Percentiles rank a stretch among this genome's conserved stretches.
These are phyloP conservation scores for Tenthredo mesomela DNA, from an alignment of 2,888 invertebrate species.

Conservation along the genomic window DNA sequence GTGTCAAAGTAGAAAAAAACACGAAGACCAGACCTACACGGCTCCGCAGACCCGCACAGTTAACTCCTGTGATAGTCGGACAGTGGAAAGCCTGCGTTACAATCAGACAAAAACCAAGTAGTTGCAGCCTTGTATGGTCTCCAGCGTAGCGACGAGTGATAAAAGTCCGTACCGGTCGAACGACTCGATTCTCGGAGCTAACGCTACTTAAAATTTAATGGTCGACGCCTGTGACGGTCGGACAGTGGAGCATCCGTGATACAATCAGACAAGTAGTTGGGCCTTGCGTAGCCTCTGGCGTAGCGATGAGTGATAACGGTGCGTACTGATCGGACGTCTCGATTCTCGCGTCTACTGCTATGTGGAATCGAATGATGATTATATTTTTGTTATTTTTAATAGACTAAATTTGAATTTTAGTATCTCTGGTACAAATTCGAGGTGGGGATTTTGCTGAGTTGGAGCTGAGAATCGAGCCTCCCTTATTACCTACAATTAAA, in stretches of 20 bases:
- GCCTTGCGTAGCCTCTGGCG: background rate
- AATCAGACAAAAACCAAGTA: constrained; percentile 1
- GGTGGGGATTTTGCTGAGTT: background rate
- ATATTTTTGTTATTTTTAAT: background rate
- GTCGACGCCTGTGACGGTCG: background rate
- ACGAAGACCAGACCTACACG: background rate
- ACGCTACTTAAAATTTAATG: background rate
- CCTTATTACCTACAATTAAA: background rate
- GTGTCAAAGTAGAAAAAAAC: background rate
- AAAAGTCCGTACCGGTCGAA: background rate
- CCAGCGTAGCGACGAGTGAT: constrained; percentile 1
- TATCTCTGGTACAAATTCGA: background rate
- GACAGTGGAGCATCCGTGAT: background rate
- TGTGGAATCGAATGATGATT: background rate
- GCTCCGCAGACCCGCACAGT: background rate
- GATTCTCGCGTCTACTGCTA: background rate
- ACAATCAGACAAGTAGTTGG: constrained; percentile 1
- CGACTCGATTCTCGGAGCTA: background rate
- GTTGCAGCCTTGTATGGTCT: background rate
- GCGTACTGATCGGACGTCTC: background rate
- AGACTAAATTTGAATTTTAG: background rate
- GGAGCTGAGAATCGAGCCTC: background rate
- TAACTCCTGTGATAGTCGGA: background rate
- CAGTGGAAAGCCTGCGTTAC: constrained; percentile 19
- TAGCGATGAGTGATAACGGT: constrained; percentile 17